Evolutionary conservation across 2,888 invertebrate species (phyloP), one percentile per base, ranked within the genome.

Genomic region (Omphaloscelis lunosa): DNA sequence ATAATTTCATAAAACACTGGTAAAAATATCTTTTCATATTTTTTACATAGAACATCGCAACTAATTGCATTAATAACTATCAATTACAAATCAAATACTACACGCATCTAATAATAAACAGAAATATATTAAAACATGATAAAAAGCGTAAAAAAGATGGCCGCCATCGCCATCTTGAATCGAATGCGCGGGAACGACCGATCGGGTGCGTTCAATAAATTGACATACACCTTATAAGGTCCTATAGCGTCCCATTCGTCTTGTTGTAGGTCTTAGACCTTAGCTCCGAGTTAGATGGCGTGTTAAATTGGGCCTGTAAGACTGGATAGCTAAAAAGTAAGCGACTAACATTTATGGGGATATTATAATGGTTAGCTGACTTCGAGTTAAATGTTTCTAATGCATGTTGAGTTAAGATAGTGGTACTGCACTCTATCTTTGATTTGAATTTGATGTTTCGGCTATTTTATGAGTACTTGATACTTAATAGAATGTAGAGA

Each of bases 161-260:
- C 90, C 78, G 79, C 77, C 76, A 75, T 86, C 86, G 93, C 94
- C 94, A 94, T 94, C 87, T 94, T 94, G 92, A 74, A 90, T 92
- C 87, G 90, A 92, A 92, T 92, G 93, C 93, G 93, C 93, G 93
- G 93, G 93, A 94, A 93, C 93, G 90, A 77, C 85, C 89, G 82
- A 91, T 91, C 88, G 90, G 84, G 89, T 93, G 93, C 92, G 93
- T 92, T 93, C 94, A 93, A 94, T 95, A 95, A 95, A 96, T 96
- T 96, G 96, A 96, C 96, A 95, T 93, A 93, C 78, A 84, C 95
- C 95, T 86, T 96, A 95, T 95, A 95, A 82, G 95, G 96, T 80
- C 79, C 79, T 86, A 82, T 89, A 88, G 89, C 86, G 90, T 86
- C 90, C 87, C 91, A 94, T 94, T 93, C 95, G 93, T 94, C 94